Evolutionary conservation across 2,113 vertebrate genomes (phyloP).

Genomic region (Suncus etruscus): DNA sequence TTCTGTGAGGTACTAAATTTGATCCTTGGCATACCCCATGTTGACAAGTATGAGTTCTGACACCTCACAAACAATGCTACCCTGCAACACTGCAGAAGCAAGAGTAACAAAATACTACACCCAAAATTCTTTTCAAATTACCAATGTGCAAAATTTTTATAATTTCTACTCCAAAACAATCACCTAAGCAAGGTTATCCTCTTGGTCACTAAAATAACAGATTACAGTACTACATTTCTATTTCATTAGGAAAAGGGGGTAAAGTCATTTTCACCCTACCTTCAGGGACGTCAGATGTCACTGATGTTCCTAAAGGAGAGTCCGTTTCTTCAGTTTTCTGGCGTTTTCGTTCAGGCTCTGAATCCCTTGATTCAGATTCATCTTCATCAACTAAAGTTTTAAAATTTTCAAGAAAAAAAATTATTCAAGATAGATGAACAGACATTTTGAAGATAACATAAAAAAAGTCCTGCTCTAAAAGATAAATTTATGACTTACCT

Average conservation of each 20-base stretch:
- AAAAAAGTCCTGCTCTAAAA: conserved; percentile 17
- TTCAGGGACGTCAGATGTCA: conserved; percentile 58
- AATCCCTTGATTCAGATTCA: conserved; percentile 67
- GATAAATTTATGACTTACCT: conserved; percentile 41
- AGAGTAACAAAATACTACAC: too few species aligned
- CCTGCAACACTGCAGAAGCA: too few species aligned
- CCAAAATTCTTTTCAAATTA: conserved; percentile 4
- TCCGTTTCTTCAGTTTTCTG: conserved; percentile 71
- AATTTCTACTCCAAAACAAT: conserved; percentile 15
- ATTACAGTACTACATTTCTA: conserved; percentile 25
- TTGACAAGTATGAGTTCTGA: too few species aligned
- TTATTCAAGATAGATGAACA: conserved; percentile 39
- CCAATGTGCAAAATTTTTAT: background rate
- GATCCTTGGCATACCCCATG: too few species aligned
- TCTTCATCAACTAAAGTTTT: conserved; percentile 71
- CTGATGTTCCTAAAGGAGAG: conserved; percentile 54
- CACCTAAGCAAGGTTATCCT: background rate
- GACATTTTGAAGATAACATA: background rate
- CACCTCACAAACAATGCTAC: too few species aligned
- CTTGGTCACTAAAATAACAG: conserved; percentile 7
- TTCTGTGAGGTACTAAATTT: too few species aligned
- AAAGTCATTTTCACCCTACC: conserved; percentile 67
- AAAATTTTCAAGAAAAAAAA: conserved; percentile 25
- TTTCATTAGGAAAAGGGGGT: background rate
- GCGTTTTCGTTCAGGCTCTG: conserved; percentile 77